phyloP scores from a whole-genome alignment of 2,888 invertebrate species.

The Polylopha cassiicola region DNA sequence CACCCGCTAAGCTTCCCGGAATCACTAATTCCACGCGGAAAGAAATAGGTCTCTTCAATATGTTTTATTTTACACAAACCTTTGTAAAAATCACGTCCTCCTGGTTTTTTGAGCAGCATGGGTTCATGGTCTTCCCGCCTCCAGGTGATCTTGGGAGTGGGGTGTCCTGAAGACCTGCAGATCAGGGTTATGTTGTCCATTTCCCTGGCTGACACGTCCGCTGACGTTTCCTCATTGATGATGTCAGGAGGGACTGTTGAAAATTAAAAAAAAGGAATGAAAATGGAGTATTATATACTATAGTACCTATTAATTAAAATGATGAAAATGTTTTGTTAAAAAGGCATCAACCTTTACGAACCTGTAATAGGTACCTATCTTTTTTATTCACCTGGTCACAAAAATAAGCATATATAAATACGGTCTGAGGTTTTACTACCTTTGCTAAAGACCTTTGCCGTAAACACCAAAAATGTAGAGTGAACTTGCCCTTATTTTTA shows the following conservation, averaged over 20 bases:
- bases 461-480: no score
- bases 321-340: no score
- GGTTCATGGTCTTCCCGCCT: constrained; percentile 84
- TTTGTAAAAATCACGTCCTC: constrained; percentile 67
- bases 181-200: constrained; percentile 88
- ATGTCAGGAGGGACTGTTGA: constrained; percentile 86
- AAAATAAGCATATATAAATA: no score
- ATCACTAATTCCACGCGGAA: neutral
- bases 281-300: neutral
- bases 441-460: no score
- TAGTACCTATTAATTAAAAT: no score
- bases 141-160: constrained; percentile 89
- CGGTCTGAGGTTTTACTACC: no score
- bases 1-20: constrained; percentile 1
- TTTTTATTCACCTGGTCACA: no score
- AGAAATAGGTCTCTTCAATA: neutral
- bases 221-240: constrained; percentile 85
- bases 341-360: no score
- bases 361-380: no score
- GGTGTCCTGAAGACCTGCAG: constrained; percentile 89
- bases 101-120: constrained; percentile 74
- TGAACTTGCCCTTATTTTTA: no score
- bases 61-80: constrained; percentile 35
- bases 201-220: constrained; percentile 88
- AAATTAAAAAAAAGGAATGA: constrained; percentile 27